Evolutionary conservation across 2,113 vertebrate species (phyloP).

Genomic region (Myiozetetes cayanensis): DNA sequence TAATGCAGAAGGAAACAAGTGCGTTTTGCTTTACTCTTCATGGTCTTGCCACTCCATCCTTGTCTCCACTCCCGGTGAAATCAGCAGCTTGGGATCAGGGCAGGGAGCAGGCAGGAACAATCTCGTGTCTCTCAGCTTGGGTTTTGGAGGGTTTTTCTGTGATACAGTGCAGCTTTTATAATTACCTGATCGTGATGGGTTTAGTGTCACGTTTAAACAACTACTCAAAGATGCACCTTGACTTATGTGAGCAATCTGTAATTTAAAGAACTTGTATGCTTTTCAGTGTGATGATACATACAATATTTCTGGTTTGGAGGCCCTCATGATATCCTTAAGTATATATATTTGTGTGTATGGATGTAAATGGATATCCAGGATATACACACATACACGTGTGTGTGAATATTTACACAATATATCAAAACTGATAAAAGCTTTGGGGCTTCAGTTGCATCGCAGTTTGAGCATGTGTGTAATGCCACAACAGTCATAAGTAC

Average conservation of each 20-base stretch:
- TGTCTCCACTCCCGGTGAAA: neutral
- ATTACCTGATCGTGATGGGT: neutral
- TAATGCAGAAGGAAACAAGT: slow-evolving; percentile 92
- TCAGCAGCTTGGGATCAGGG: neutral
- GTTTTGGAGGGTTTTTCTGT: neutral
- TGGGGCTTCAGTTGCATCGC: neutral
- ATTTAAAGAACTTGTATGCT: neutral
- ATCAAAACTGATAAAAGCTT: neutral
- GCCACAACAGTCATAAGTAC: neutral
- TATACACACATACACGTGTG: neutral
- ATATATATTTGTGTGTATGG: neutral
- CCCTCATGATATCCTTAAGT: neutral
- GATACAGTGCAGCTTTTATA: neutral
- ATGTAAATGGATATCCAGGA: neutral
- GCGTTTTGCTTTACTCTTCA: neutral
- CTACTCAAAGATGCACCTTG: neutral
- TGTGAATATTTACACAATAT: neutral
- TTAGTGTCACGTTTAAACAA: neutral
- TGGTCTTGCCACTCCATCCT: neutral
- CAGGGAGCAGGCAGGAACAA: neutral
- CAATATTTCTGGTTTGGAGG: neutral
- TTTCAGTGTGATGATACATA: neutral
- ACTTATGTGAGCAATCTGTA: neutral
- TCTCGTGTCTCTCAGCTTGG: neutral
- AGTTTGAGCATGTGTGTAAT: neutral